phyloP scores from a whole-genome alignment of 2,888 invertebrate genomes.

The Dioctria linearis region DNA sequence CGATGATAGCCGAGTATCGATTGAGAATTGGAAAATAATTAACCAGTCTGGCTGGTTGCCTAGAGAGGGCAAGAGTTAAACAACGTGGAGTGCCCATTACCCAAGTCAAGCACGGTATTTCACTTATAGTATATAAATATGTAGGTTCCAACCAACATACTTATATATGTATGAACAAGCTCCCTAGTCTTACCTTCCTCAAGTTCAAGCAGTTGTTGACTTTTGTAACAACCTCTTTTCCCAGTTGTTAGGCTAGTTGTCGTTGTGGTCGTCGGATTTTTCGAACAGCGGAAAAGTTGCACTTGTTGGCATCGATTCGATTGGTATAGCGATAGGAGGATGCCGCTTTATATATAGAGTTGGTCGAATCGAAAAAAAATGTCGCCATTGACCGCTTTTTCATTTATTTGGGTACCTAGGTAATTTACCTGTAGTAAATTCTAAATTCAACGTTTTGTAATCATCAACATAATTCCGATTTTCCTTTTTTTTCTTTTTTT shows the following conservation, averaged over 20 bases:
- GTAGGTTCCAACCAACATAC: too few relatives aligned
- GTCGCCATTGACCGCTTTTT: conserved; percentile 43
- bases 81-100: too few relatives aligned
- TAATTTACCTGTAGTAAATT: conserved; percentile 9
- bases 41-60: conserved; percentile 35
- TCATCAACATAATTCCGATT: conserved; percentile 28
- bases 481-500: neutral
- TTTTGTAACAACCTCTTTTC: conserved; percentile 2
- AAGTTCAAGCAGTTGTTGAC: conserved; percentile 26
- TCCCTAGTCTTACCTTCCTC: neutral
- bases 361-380: conserved; percentile 10
- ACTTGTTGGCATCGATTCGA: neutral
- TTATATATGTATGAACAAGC: too few relatives aligned
- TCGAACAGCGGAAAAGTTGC: neutral
- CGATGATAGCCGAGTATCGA: conserved; percentile 29
- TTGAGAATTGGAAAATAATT: conserved; percentile 39
- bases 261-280: neutral
- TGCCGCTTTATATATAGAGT: neutral
- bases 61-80: conserved; percentile 16
- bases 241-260: neutral
- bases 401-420: conserved; percentile 29
- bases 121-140: too few relatives aligned
- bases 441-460: conserved; percentile 14
- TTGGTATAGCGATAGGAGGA: too few relatives aligned
- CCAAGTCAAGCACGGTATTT: too few relatives aligned